Evolutionary conservation across 2,888 invertebrate genomes (phyloP), one percentile per base, ranked within the genome.

Genomic region (Yponomeuta sedellus): DNA sequence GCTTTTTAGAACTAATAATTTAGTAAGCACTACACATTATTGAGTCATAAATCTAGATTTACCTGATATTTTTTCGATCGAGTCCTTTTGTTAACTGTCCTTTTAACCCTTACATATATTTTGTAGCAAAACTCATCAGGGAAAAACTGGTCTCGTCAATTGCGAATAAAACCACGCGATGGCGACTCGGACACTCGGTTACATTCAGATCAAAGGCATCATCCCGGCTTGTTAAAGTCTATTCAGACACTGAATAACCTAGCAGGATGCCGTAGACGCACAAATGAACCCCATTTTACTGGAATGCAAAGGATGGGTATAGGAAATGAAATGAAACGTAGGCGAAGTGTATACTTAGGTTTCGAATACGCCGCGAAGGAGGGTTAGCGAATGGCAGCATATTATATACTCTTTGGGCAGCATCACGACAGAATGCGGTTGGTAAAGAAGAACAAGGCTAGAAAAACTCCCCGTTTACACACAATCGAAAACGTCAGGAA

Each of bases 151-250:
- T 52, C 16, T 52, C 5, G 3, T 52, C 12, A 44, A 44, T 44
- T 16, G 44, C 44, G 16, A 52, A 52, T 52, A 52, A 52, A 52
- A 52, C 44, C 16, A 16, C 44, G 44, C 44, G 16, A 16, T 52
- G 16, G 16, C 5, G 44, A 52, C 44, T 52, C 16, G 44, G 44
- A 52, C 44, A 4, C 44, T 52, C 44, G 16, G 22, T 25, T 70
- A 71, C 75, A 76, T 77, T 75, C 71, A 74, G 73, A 76, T 76
- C 74, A 79, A 79, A 77, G 76, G 73, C 73, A 72, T 73, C 75
- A 73, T 12, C 16, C 16, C 12, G 44, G 76, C 75, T 73, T 76
- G 76, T 74, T 76, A 75, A 71, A 73, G 73, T 71, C 72, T 73
- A 79, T 77, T 77, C 76, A 77, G 70, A 34, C 8, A 34, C 8